These are phyloP conservation scores for Crossocerus cetratus DNA, from an alignment of 2,888 invertebrate genomes.

Conservation along the genomic window DNA sequence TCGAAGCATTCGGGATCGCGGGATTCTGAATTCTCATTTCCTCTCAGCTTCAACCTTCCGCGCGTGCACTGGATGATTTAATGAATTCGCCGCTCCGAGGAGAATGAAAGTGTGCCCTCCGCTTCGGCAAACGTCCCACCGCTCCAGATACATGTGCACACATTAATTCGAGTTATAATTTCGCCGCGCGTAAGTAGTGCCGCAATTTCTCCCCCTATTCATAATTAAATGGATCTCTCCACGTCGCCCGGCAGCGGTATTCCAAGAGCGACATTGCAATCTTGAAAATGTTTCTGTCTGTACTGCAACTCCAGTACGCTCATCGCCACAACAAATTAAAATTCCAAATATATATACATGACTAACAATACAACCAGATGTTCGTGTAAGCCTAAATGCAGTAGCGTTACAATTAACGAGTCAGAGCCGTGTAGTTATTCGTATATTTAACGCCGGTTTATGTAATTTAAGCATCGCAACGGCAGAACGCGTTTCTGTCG, in stretches of 20 bases:
- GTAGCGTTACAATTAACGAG: slow-evolving; percentile 45
- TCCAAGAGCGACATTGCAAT: too few relatives aligned
- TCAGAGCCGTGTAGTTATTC: slow-evolving; percentile 32
- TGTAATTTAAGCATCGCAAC: slow-evolving; percentile 3
- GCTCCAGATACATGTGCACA: background rate
- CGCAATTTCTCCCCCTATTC: background rate
- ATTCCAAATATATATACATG: too few relatives aligned
- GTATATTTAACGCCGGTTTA: slow-evolving; percentile 40
- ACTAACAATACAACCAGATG: background rate
- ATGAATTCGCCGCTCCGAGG: slow-evolving; percentile 26
- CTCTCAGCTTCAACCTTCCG: slow-evolving; percentile 37
- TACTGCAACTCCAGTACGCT: too few relatives aligned
- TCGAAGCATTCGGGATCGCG: slow-evolving; percentile 43
- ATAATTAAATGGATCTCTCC: background rate
- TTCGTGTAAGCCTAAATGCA: slow-evolving; percentile 25
- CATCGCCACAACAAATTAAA: too few relatives aligned
- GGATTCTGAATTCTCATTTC: slow-evolving; percentile 52
- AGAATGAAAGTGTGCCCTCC: background rate
- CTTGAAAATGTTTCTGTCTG: too few relatives aligned
- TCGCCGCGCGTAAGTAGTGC: background rate
- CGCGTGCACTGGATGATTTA: slow-evolving; percentile 49
- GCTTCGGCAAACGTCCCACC: slow-evolving; percentile 8
- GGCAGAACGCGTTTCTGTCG: slow-evolving; percentile 8
- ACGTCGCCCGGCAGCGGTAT: too few relatives aligned
- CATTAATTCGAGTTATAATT: background rate